phyloP scores from a whole-genome alignment of 2,113 vertebrate genomes.

The Grammomys dolichurus region DNA sequence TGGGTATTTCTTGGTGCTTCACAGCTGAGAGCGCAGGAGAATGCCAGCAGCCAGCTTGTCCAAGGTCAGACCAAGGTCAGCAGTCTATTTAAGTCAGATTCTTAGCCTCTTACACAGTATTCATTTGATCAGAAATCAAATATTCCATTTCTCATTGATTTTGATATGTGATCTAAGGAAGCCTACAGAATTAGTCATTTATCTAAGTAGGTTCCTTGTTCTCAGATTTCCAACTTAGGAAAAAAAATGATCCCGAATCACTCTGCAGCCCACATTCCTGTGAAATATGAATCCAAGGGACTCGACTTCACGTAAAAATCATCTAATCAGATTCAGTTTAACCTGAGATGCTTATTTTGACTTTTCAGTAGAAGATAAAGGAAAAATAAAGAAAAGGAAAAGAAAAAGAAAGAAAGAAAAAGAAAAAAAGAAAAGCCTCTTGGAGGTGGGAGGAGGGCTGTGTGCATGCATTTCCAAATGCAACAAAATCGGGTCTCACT shows the following conservation, averaged over 20 bases:
- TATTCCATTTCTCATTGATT: conserved; percentile 26
- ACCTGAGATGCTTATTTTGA: neutral
- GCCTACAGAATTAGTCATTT: neutral
- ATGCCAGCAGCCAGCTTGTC: neutral
- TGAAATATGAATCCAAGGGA: neutral
- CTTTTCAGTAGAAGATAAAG: conserved; percentile 24
- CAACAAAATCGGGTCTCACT: neutral
- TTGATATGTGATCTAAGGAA: conserved; percentile 33
- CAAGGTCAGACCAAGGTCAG: neutral
- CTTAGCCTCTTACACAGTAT: neutral
- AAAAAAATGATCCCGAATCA: neutral
- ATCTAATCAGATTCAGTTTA: neutral
- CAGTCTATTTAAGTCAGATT: neutral
- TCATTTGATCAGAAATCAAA: conserved; percentile 30
- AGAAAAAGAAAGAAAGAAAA: too few species aligned
- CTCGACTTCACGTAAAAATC: neutral
- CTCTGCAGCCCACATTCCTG: neutral
- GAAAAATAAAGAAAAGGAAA: too few species aligned
- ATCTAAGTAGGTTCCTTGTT: neutral
- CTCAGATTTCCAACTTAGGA: conserved; percentile 40
- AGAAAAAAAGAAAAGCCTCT: neutral
- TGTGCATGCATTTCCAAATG: neutral
- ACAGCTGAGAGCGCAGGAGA: neutral
- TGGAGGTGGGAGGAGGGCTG: neutral
- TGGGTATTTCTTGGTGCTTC: neutral